These are phyloP conservation scores for Cheiracanthium punctorium DNA, from an alignment of 2,888 invertebrate species.

Conservation along the genomic window DNA sequence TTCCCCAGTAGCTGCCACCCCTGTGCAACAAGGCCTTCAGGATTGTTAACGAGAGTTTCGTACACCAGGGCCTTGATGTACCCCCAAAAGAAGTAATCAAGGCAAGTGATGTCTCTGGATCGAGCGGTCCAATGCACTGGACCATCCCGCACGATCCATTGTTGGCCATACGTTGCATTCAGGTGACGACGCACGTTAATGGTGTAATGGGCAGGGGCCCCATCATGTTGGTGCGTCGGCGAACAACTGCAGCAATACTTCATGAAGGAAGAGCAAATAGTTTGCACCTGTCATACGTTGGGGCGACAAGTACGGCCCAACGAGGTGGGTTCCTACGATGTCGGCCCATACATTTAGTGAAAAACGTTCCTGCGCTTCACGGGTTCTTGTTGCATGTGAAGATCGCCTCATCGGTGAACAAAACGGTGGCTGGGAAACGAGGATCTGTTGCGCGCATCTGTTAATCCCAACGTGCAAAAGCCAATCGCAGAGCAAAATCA, in stretches of 20 bases:
- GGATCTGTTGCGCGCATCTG: not conserved
- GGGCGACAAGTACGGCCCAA: constrained; percentile 70
- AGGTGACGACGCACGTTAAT: not conserved
- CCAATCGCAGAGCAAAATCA: not conserved
- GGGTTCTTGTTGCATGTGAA: constrained; percentile 72
- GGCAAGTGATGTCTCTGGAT: not conserved
- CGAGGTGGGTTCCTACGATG: constrained; percentile 71
- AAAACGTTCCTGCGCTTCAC: constrained; percentile 72
- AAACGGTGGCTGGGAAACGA: constrained; percentile 48
- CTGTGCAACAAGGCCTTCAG: too few relatives aligned
- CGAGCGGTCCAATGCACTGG: not conserved
- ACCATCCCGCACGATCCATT: constrained; percentile 17
- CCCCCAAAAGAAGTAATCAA: not conserved
- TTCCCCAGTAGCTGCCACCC: too few relatives aligned
- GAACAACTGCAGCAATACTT: constrained; percentile 69
- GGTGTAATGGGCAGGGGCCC: constrained; percentile 8
- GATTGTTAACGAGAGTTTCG: not conserved
- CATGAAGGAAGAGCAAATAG: constrained; percentile 70
- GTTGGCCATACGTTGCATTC: constrained; percentile 14
- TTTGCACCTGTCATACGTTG: constrained; percentile 57
- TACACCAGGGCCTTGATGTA: not conserved
- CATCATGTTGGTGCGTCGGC: constrained; percentile 27
- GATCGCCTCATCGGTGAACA: constrained; percentile 73
- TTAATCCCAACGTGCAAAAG: constrained; percentile 14
- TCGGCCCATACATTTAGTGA: constrained; percentile 71